phyloP scores from a whole-genome alignment of 2,113 vertebrate genomes.

The Macaca nemestrina region DNA sequence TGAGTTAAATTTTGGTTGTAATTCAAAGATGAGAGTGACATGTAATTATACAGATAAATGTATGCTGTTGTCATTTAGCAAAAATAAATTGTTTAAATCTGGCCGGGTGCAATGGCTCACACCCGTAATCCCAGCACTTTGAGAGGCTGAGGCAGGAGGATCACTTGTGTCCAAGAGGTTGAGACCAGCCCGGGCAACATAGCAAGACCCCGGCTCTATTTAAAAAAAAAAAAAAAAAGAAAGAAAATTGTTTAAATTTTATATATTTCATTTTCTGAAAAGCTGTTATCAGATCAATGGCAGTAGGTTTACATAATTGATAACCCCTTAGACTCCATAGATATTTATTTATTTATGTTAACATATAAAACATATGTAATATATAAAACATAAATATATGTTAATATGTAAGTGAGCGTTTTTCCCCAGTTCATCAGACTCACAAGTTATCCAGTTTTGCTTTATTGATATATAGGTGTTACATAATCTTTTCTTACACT shows the following conservation, averaged over 20 bases:
- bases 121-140: no score
- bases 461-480: not conserved
- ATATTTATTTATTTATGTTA: not conserved
- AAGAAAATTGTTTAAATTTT: not conserved
- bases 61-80: not conserved
- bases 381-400: not conserved
- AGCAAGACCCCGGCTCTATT: no score
- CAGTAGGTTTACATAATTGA: not conserved
- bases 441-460: not conserved
- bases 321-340: not conserved
- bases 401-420: not conserved
- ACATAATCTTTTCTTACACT: not conserved
- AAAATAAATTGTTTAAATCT: not conserved
- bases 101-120: no score
- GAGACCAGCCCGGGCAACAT: no score
- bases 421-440: not conserved
- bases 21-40: not conserved
- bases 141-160: no score
- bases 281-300: not conserved
- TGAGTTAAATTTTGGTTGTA: not conserved
- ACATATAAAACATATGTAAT: no score
- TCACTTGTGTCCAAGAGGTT: no score
- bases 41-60: not conserved
- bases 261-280: slow-evolving; percentile 48
- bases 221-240: no score